phyloP scores from a whole-genome alignment of 2,113 vertebrate species.

The Oryzias curvinotus region DNA sequence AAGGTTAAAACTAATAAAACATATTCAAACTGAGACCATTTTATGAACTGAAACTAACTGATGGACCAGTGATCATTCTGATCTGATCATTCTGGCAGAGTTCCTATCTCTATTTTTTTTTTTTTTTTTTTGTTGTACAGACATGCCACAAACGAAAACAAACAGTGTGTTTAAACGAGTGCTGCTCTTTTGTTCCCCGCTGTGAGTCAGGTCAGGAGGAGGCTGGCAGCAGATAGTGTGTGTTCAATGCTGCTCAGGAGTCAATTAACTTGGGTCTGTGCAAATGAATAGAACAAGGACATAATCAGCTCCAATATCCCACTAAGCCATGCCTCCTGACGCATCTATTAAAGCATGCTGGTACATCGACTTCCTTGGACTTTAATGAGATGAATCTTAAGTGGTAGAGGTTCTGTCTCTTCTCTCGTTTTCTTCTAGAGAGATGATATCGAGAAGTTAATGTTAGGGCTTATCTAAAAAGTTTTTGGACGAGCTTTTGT shows the following conservation, averaged over 20 bases:
- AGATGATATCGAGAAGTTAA: conserved; percentile 16
- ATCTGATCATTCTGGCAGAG: conserved; percentile 18
- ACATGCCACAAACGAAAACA: conserved; percentile 35
- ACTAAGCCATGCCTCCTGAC: conserved; percentile 57
- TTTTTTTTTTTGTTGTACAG: conserved; percentile 22
- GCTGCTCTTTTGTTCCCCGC: conserved; percentile 53
- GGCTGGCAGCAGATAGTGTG: conserved; percentile 59
- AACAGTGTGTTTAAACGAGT: conserved; percentile 55
- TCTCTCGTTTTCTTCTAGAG: conserved; percentile 22
- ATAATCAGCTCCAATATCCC: conserved; percentile 70
- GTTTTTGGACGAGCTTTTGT: conserved; percentile 23
- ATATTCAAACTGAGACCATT: too few species aligned
- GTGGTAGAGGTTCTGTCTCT: conserved; percentile 20
- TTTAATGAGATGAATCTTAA: conserved; percentile 64
- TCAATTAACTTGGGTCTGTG: conserved; percentile 68
- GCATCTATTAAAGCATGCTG: conserved; percentile 59
- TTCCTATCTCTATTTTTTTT: not conserved
- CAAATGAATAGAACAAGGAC: conserved; percentile 72
- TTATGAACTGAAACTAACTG: too few species aligned
- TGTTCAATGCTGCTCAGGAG: conserved; percentile 66
- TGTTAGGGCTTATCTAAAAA: conserved; percentile 19
- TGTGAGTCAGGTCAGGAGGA: conserved; percentile 44
- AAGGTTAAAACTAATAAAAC: too few species aligned
- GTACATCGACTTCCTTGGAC: conserved; percentile 62
- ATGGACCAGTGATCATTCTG: too few species aligned